A percentile compares a stretch with the other conserved stretches of the same genome.
Evolutionary conservation across 2,113 vertebrate species (phyloP).

Genomic region (Xerus inauris): DNA sequence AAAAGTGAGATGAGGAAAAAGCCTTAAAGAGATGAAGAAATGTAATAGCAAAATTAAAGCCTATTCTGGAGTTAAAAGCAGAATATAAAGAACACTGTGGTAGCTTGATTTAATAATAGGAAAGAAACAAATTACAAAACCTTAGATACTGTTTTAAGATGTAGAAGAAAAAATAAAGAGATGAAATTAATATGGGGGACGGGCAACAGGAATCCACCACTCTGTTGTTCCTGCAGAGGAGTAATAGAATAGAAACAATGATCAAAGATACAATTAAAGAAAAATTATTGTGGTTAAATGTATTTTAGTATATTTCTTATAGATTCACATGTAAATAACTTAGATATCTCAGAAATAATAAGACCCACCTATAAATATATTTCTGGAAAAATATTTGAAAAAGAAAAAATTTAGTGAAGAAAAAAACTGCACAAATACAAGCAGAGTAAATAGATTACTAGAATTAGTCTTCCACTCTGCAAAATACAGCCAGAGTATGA

Average conservation of each 20-base stretch:
- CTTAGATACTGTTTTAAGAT: not conserved
- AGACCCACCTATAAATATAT: not conserved
- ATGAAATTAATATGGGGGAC: not conserved
- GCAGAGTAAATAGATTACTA: not conserved
- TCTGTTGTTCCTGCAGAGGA: not conserved
- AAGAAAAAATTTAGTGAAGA: not conserved
- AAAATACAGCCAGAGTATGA: not conserved
- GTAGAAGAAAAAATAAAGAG: not conserved
- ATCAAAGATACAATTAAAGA: not conserved
- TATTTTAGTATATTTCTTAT: not conserved
- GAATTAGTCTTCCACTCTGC: not conserved
- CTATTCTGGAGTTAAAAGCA: not conserved
- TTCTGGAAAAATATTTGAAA: constrained; percentile 41
- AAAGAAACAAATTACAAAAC: not conserved
- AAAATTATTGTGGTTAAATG: not conserved
- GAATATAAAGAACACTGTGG: not conserved
- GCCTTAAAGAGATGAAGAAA: not conserved
- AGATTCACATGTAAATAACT: not conserved
- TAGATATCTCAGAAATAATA: not conserved
- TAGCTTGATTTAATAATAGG: not conserved
- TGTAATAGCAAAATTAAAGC: not conserved
- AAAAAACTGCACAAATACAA: not conserved
- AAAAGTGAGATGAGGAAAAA: not conserved
- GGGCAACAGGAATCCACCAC: not conserved
- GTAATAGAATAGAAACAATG: not conserved